Evolutionary conservation across 2,888 invertebrate species (phyloP).

Genomic region (Nematopogon swammerdamellus): DNA sequence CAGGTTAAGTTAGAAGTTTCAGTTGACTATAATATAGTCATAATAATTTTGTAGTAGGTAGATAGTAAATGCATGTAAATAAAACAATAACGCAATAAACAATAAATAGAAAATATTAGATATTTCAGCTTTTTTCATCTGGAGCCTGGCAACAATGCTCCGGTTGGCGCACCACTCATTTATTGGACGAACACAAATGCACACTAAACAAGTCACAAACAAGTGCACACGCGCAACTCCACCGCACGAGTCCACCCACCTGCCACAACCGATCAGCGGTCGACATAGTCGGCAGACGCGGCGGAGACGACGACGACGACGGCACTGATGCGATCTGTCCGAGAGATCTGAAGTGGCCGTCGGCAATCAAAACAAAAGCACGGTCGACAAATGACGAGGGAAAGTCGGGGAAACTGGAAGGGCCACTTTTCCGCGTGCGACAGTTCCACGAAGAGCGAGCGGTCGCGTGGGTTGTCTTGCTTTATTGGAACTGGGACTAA

Average conservation of each 20-base stretch:
- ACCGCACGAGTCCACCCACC: neutral
- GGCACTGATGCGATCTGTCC: neutral
- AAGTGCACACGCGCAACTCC: too few relatives aligned
- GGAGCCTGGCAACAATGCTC: too few relatives aligned
- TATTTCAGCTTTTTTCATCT: too few relatives aligned
- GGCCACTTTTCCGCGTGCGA: neutral
- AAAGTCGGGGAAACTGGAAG: neutral
- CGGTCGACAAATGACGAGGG: neutral
- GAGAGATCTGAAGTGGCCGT: neutral
- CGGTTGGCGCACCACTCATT: too few relatives aligned
- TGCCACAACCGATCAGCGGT: neutral
- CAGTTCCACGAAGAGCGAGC: neutral
- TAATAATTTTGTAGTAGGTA: too few relatives aligned
- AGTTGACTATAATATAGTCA: too few relatives aligned
- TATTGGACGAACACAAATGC: too few relatives aligned
- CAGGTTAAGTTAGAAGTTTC: too few relatives aligned
- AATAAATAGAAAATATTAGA: too few relatives aligned
- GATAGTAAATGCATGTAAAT: too few relatives aligned
- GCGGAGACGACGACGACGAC: neutral
- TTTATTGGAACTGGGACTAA: neutral
- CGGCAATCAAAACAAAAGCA: neutral
- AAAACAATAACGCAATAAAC: too few relatives aligned
- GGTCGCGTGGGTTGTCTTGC: neutral
- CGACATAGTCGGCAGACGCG: neutral
- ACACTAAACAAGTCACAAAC: too few relatives aligned